Evolutionary conservation across 2,113 vertebrate species (phyloP).

Genomic region (Lasiurus cinereus): DNA sequence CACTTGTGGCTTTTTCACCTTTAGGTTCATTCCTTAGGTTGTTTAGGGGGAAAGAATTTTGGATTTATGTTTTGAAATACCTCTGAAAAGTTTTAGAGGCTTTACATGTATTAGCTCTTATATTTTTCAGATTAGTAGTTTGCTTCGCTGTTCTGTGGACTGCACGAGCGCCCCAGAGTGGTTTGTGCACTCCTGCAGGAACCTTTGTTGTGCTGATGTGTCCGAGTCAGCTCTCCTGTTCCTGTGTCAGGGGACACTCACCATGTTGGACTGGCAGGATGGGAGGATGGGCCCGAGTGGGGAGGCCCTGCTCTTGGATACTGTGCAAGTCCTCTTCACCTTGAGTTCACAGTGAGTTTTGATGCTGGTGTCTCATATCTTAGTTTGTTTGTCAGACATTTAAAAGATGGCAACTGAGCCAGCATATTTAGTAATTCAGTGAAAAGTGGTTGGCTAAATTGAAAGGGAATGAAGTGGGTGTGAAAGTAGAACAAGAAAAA

Average conservation of each 20-base stretch:
- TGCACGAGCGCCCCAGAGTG: conserved; percentile 86
- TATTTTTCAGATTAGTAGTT: conserved; percentile 89
- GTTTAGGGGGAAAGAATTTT: conserved; percentile 19
- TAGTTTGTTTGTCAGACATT: conserved; percentile 42
- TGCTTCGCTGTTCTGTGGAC: conserved; percentile 86
- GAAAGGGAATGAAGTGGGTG: neutral
- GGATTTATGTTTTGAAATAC: conserved; percentile 45
- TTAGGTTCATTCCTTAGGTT: neutral
- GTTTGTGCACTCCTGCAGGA: conserved; percentile 88
- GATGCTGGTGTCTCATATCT: neutral
- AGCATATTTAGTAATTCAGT: conserved; percentile 12
- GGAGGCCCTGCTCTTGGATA: conserved; percentile 91
- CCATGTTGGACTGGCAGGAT: conserved; percentile 94
- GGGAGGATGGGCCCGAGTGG: conserved; percentile 85
- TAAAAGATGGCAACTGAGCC: neutral
- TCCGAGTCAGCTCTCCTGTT: conserved; percentile 88
- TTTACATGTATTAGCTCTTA: neutral
- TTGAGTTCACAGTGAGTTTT: conserved; percentile 92
- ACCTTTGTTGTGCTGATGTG: conserved; percentile 84
- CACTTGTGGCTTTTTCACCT: neutral
- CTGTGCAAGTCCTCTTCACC: conserved; percentile 89
- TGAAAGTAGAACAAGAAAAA: neutral
- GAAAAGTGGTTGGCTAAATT: conserved; percentile 39
- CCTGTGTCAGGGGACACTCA: conserved; percentile 95
- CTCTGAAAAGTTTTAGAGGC: conserved; percentile 30